These are phyloP conservation scores for Melinopterus prodromus DNA, from an alignment of 2,888 invertebrate genomes.

Conservation along the genomic window DNA sequence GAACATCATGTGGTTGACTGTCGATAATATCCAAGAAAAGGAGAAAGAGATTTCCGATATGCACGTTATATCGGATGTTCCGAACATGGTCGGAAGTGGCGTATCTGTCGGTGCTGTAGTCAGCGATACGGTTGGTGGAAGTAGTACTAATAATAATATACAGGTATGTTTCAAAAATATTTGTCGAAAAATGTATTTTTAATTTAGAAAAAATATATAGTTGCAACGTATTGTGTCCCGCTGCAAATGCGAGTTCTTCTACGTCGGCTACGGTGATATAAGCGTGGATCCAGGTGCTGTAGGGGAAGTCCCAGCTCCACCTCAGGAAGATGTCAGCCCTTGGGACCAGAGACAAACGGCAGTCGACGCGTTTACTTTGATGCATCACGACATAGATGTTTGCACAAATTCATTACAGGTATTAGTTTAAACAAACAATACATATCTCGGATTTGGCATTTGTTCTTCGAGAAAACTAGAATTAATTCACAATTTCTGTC, in stretches of 20 bases:
- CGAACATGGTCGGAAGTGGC: conserved; percentile 90
- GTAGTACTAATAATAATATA: conserved; percentile 67
- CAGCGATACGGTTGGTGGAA: conserved; percentile 87
- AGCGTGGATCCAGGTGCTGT: conserved; percentile 75
- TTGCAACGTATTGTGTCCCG: conserved; percentile 96
- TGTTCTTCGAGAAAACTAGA: background rate
- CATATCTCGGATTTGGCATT: background rate
- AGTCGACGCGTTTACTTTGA: conserved; percentile 95
- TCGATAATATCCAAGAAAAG: conserved; percentile 91
- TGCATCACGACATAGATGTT: conserved; percentile 99
- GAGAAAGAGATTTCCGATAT: conserved; percentile 77
- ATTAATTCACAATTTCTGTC: too few relatives aligned
- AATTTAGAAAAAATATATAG: conserved; percentile 59
- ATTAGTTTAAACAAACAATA: conserved; percentile 18
- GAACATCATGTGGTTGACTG: conserved; percentile 95
- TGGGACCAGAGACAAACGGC: conserved; percentile 88
- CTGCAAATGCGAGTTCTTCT: conserved; percentile 98
- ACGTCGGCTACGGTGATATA: conserved; percentile 91
- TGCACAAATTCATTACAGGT: conserved; percentile 93
- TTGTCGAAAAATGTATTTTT: background rate
- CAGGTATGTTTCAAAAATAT: conserved; percentile 58
- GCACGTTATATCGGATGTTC: conserved; percentile 75
- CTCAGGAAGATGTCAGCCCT: conserved; percentile 70
- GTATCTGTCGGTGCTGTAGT: conserved; percentile 98
- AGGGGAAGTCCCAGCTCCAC: conserved; percentile 73